Conservation (phyloP, 2,888 invertebrate species). For the Timema podura region DNA sequence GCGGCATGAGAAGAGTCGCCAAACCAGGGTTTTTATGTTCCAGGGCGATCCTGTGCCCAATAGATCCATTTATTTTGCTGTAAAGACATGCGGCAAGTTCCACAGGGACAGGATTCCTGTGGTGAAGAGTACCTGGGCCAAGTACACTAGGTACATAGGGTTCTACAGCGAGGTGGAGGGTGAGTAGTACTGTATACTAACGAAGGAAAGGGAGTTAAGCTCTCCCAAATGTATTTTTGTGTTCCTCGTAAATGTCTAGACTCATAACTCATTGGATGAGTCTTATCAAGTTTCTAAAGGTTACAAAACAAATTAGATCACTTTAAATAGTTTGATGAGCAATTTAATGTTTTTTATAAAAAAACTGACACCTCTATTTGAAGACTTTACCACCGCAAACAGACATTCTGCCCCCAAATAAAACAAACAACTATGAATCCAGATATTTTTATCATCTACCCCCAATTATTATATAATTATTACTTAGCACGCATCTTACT, state of each 20-base stretch:
- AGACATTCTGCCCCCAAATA: too few relatives aligned
- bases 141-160: constrained; percentile 62
- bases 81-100: constrained; percentile 86
- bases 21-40: constrained; percentile 36
- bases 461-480: too few relatives aligned
- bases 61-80: constrained; percentile 72
- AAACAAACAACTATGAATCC: too few relatives aligned
- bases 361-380: too few relatives aligned
- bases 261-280: too few relatives aligned
- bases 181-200: constrained; percentile 39
- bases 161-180: constrained; percentile 80
- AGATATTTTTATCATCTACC: too few relatives aligned
- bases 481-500: too few relatives aligned
- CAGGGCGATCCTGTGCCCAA: constrained; percentile 58
- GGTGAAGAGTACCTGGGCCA: constrained; percentile 81
- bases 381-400: too few relatives aligned
- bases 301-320: neutral
- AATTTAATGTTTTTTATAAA: constrained; percentile 16
- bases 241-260: too few relatives aligned
- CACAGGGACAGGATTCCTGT: constrained; percentile 72
- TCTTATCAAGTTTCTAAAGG: neutral
- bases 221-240: too few relatives aligned
- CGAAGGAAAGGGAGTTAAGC: neutral
- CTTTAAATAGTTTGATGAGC: constrained; percentile 10
- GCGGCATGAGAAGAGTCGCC: too few relatives aligned